Conservation (phyloP, 2,113 vertebrate genomes). For the Clupea harengus region DNA sequence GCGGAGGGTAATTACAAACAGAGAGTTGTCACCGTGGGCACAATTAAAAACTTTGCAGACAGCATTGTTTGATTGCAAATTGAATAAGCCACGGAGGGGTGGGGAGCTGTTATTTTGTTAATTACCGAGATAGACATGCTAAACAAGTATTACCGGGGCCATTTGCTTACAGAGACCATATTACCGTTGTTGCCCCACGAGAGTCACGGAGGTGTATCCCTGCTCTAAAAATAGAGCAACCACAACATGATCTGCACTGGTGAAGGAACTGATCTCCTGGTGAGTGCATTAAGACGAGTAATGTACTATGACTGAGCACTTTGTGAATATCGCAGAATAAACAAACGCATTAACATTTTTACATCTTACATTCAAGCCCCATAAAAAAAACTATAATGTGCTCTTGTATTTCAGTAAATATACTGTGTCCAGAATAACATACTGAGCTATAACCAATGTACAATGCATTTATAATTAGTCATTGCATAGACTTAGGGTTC, state of each 20-base stretch:
- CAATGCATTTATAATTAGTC: neutral
- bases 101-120: conserved; percentile 80
- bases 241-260: neutral
- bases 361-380: no score
- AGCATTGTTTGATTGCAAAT: conserved; percentile 91
- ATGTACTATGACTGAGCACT: neutral
- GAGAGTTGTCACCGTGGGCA: conserved; percentile 96
- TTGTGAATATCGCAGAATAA: no score
- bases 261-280: neutral
- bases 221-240: conserved; percentile 59
- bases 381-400: neutral
- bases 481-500: neutral
- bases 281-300: neutral
- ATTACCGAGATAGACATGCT: conserved; percentile 83
- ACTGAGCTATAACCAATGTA: neutral
- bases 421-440: neutral
- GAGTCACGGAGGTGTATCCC: conserved; percentile 51
- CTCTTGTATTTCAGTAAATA: neutral
- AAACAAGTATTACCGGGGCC: conserved; percentile 77
- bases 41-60: conserved; percentile 98
- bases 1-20: conserved; percentile 97
- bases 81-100: conserved; percentile 87
- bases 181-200: conserved; percentile 60
- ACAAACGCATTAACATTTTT: no score
- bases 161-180: conserved; percentile 68